phyloP scores from a whole-genome alignment of 2,888 invertebrate genomes.

The Sturmia bella region DNA sequence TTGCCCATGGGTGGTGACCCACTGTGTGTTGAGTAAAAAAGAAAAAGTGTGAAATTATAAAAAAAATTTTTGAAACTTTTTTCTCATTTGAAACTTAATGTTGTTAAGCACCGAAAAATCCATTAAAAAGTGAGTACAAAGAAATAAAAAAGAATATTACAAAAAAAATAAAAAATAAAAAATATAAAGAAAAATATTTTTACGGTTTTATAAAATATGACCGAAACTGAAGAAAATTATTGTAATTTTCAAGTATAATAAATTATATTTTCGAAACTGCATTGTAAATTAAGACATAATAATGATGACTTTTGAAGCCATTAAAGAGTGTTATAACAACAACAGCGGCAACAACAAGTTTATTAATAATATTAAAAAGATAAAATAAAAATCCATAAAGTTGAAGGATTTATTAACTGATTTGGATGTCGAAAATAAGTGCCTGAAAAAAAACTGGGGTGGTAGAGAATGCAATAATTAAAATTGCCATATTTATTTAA shows the following conservation, averaged over 20 bases:
- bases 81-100: conserved; percentile 1
- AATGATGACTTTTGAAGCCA: conserved; percentile 64
- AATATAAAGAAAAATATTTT: neutral
- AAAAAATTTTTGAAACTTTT: conserved; percentile 10
- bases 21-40: conserved; percentile 31
- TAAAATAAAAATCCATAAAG: conserved; percentile 17
- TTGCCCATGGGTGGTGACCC: conserved; percentile 67
- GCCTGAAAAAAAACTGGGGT: too few relatives aligned
- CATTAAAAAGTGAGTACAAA: conserved; percentile 5
- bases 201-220: conserved; percentile 43
- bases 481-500: too few relatives aligned
- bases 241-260: conserved; percentile 65
- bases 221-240: conserved; percentile 44
- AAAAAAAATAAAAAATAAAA: neutral
- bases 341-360: conserved; percentile 23
- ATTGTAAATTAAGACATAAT: conserved; percentile 68
- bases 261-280: conserved; percentile 52
- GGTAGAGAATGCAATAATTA: too few relatives aligned
- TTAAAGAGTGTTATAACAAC: conserved; percentile 55
- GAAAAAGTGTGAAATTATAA: conserved; percentile 59
- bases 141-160: neutral
- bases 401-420: conserved; percentile 61
- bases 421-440: too few relatives aligned
- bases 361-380: conserved; percentile 32
- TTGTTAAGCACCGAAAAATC: conserved; percentile 16